A percentile compares a stretch with the other conserved stretches of the same genome.
Conservation (phyloP, 2,888 invertebrate species). For the Cryptosula pallasiana region DNA sequence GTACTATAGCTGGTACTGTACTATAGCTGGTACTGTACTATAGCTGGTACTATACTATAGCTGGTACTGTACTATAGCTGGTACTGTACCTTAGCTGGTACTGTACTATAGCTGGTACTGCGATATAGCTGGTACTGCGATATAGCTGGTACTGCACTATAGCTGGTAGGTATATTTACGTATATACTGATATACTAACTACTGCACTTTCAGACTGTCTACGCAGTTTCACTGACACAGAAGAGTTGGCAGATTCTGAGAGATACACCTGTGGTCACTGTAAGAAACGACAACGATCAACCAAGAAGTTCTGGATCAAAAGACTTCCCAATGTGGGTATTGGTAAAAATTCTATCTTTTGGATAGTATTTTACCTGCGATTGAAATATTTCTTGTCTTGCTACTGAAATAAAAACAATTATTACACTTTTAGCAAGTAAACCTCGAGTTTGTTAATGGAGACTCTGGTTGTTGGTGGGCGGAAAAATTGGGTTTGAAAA, state of each 20-base stretch:
- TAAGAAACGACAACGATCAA: slow-evolving; percentile 73
- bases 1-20: slow-evolving; percentile 4
- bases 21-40: too few species aligned
- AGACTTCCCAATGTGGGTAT: slow-evolving; percentile 68
- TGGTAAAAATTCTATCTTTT: too few species aligned
- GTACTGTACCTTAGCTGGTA: too few species aligned
- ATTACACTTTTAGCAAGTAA: too few species aligned
- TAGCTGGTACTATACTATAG: neutral
- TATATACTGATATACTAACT: slow-evolving; percentile 22
- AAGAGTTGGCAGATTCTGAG: slow-evolving; percentile 75
- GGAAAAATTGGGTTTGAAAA: too few species aligned
- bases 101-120: neutral
- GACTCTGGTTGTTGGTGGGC: too few species aligned
- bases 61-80: slow-evolving; percentile 12
- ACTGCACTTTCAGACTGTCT: slow-evolving; percentile 63
- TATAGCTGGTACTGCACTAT: neutral
- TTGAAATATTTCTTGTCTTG: too few species aligned
- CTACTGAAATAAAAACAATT: too few species aligned
- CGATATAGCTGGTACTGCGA: neutral
- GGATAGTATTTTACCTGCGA: too few species aligned
- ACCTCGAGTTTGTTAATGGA: too few species aligned
- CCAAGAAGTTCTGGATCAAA: slow-evolving; percentile 78
- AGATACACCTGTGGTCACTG: slow-evolving; percentile 76
- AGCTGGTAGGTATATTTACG: neutral
- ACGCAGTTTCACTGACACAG: slow-evolving; percentile 69